Evolutionary conservation across 2,113 vertebrate genomes (phyloP).

Genomic region (Lepisosteus oculatus): DNA sequence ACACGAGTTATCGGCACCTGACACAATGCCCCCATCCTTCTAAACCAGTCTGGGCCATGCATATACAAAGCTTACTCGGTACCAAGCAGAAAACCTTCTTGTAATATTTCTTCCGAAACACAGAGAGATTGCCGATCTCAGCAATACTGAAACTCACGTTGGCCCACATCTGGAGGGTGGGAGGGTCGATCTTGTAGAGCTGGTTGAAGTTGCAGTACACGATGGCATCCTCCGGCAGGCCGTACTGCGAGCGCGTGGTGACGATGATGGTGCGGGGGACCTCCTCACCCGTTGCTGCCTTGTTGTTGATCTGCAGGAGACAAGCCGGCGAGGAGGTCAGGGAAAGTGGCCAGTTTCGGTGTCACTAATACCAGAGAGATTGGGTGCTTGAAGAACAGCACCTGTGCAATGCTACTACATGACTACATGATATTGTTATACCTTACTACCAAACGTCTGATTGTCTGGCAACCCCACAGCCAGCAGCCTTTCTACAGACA

Average conservation of each 20-base stretch:
- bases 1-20: no score
- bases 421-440: neutral
- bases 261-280: constrained; percentile 96
- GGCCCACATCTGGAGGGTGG: constrained; percentile 97
- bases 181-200: constrained; percentile 96
- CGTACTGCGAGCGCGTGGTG: constrained; percentile 96
- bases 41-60: no score
- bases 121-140: no score
- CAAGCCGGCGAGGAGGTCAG: no score
- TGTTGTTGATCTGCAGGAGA: constrained; percentile 87
- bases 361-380: neutral
- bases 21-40: no score
- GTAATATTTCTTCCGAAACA: no score
- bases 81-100: no score
- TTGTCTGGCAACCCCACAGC: no score
- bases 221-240: constrained; percentile 93
- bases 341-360: neutral
- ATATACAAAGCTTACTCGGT: no score
- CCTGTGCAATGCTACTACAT: neutral
- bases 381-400: neutral
- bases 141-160: constrained; percentile 75
- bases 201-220: constrained; percentile 99
- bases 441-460: no score
- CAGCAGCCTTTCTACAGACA: no score
- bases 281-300: constrained; percentile 96